A percentile compares a stretch with the other conserved stretches of the same genome.
Evolutionary conservation across 2,797 vertebrate genomes (phyloP).

Genomic region (Pantherophis vulpinus): DNA sequence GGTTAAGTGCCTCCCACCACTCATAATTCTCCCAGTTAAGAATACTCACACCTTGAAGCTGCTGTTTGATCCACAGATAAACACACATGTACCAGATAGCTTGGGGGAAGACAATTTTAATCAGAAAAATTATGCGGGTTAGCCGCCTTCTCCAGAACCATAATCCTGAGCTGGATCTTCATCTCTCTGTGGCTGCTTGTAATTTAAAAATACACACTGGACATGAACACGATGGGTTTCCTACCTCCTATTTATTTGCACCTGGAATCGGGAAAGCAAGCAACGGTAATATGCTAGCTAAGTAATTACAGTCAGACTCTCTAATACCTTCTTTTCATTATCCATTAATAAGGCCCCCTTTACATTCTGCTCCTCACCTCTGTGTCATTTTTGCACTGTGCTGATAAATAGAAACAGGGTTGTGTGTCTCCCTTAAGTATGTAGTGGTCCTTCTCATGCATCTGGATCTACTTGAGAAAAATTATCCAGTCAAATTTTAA

Average conservation of each 20-base stretch:
- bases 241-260: neutral
- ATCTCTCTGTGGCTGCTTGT: neutral
- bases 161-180: neutral
- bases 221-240: neutral
- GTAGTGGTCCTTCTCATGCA: slow-evolving; percentile 8
- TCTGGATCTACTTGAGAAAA: neutral
- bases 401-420: slow-evolving; percentile 9
- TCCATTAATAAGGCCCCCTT: neutral
- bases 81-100: neutral
- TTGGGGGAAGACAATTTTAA: neutral
- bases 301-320: slow-evolving; percentile 29
- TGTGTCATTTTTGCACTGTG: slow-evolving; percentile 6
- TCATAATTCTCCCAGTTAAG: neutral
- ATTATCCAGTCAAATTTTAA: neutral
- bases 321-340: neutral
- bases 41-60: neutral
- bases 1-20: neutral
- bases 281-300: slow-evolving; percentile 39
- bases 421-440: slow-evolving; percentile 28
- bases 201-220: neutral
- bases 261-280: slow-evolving; percentile 30
- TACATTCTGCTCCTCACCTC: slow-evolving; percentile 18
- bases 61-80: neutral
- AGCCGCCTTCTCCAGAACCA: neutral
- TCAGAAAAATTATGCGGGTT: neutral